Evolutionary conservation across 2,797 vertebrate genomes (phyloP).

Genomic region (Lophotriccus pileatus): DNA sequence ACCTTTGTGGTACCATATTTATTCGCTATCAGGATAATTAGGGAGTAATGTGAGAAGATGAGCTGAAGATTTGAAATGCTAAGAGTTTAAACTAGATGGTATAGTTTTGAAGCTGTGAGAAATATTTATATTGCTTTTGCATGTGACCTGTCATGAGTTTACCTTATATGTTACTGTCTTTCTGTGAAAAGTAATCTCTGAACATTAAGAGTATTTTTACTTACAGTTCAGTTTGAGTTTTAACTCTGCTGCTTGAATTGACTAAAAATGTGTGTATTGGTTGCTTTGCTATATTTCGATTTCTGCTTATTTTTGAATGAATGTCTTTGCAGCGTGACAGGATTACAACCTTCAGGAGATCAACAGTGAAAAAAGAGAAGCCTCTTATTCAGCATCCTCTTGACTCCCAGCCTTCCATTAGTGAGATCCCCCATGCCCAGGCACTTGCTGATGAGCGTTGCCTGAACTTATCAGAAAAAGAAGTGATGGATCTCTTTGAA

Average conservation of each 20-base stretch:
- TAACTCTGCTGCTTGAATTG: conserved; percentile 64
- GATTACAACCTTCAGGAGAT: conserved; percentile 94
- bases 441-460: conserved; percentile 91
- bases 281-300: background rate
- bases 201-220: background rate
- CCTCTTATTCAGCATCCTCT: conserved; percentile 93
- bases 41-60: background rate
- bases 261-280: conserved; percentile 7
- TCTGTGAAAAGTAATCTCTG: background rate
- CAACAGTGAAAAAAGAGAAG: conserved; percentile 90
- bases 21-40: background rate
- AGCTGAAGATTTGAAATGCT: background rate
- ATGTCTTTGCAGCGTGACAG: conserved; percentile 88
- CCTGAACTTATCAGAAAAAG: conserved; percentile 95
- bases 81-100: background rate
- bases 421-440: conserved; percentile 88
- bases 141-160: background rate
- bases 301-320: conserved; percentile 1
- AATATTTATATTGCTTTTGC: background rate
- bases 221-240: conserved; percentile 52
- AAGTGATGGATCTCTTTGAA: conserved; percentile 97
- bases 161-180: background rate
- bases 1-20: background rate
- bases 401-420: conserved; percentile 82
- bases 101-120: background rate